phyloP scores from a whole-genome alignment of 2,113 vertebrate species.

The Microtus richardsoni region DNA sequence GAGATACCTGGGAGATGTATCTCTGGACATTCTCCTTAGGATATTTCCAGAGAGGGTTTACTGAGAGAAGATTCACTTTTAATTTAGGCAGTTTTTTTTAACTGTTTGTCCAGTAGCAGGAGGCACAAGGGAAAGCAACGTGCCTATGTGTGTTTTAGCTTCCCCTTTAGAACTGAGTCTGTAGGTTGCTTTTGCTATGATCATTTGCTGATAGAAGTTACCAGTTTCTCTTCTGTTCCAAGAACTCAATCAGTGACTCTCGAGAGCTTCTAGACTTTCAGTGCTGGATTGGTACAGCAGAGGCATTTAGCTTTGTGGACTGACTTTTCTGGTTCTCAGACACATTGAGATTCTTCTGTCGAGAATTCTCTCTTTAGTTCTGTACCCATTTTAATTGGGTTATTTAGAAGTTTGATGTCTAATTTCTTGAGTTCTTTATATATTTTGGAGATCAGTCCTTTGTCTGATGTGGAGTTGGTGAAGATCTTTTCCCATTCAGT shows the following conservation, averaged over 20 bases:
- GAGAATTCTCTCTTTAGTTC: too few relatives aligned
- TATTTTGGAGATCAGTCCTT: too few relatives aligned
- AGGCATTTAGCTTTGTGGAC: neutral
- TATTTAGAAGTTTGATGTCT: too few relatives aligned
- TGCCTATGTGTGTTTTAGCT: neutral
- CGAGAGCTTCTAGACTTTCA: neutral
- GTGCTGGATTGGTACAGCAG: neutral
- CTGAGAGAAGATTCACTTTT: neutral
- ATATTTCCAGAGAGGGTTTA: neutral
- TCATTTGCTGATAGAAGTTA: neutral
- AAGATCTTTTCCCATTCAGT: too few relatives aligned
- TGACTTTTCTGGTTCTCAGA: neutral
- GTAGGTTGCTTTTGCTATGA: neutral
- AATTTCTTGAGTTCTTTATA: too few relatives aligned
- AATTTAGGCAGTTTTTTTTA: neutral
- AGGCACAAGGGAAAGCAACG: neutral
- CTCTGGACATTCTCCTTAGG: neutral
- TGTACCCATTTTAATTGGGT: too few relatives aligned
- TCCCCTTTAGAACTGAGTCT: neutral
- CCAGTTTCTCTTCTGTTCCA: neutral
- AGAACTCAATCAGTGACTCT: neutral
- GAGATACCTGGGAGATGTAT: neutral
- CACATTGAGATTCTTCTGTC: too few relatives aligned
- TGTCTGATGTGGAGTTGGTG: too few relatives aligned
- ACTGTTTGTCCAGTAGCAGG: neutral